These are phyloP conservation scores for Rhynchonycteris naso DNA, from an alignment of 2,797 vertebrate genomes.

Conservation along the genomic window DNA sequence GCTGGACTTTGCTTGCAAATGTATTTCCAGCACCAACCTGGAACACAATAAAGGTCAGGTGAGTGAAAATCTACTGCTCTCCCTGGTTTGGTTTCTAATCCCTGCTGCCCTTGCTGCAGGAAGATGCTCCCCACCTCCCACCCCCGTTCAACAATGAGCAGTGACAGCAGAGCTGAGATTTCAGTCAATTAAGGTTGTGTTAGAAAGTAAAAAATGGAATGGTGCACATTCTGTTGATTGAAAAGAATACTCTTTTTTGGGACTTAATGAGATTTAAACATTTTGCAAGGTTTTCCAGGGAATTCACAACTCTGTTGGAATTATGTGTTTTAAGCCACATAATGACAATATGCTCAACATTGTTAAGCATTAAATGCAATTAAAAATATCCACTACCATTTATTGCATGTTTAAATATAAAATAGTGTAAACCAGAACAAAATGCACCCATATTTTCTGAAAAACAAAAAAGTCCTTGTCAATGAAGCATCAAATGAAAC, in stretches of 20 bases:
- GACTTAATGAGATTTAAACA: conserved; percentile 49
- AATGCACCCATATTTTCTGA: conserved; percentile 3
- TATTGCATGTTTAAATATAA: conserved; percentile 35
- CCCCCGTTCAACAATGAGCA: not conserved
- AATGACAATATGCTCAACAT: not conserved
- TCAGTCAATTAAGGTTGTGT: not conserved
- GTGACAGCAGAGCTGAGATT: not conserved
- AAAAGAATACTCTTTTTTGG: not conserved
- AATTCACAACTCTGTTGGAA: conserved; percentile 34
- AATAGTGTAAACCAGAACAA: not conserved
- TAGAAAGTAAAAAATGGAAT: not conserved
- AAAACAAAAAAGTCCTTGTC: not conserved
- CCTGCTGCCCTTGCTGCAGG: not conserved
- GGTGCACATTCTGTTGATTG: not conserved
- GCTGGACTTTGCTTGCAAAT: not conserved
- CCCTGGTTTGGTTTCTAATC: not conserved
- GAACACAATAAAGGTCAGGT: not conserved
- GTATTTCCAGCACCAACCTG: not conserved
- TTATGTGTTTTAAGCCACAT: not conserved
- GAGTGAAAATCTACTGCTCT: not conserved
- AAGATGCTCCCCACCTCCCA: not conserved
- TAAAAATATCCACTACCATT: conserved; percentile 6
- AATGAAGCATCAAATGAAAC: not conserved
- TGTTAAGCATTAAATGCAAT: not conserved
- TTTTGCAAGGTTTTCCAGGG: conserved; percentile 51